Conservation (phyloP, 2,888 invertebrate species). For the Pasiphila rectangulata region DNA sequence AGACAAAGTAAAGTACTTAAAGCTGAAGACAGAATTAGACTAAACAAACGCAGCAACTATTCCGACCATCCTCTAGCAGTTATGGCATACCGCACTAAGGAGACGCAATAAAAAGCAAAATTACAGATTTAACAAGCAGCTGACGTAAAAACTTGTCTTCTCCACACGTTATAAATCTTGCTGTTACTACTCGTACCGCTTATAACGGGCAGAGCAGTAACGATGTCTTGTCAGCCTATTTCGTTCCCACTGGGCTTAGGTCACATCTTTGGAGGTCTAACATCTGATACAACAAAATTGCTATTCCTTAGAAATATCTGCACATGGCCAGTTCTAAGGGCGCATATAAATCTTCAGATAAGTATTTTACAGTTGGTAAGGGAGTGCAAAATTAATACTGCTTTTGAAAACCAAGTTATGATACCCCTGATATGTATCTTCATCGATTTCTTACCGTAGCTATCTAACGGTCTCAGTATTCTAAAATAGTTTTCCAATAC, state of each 20-base stretch:
- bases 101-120: constrained; percentile 46
- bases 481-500: constrained; percentile 24
- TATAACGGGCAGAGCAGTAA: constrained; percentile 37
- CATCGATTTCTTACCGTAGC: too few species aligned
- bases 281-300: constrained; percentile 16
- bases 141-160: constrained; percentile 40
- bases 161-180: constrained; percentile 50
- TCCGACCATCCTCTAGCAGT: constrained; percentile 21
- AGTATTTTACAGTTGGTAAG: not conserved
- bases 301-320: not conserved
- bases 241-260: constrained; percentile 23
- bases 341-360: not conserved
- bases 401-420: not conserved
- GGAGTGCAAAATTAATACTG: too few species aligned
- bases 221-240: constrained; percentile 25
- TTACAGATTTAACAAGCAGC: constrained; percentile 47
- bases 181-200: constrained; percentile 13
- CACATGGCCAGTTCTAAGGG: not conserved
- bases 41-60: constrained; percentile 12
- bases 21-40: not conserved
- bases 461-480: too few species aligned
- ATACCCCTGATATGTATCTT: not conserved
- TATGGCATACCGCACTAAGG: constrained; percentile 28
- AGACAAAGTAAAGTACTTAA: not conserved
- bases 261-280: constrained; percentile 21